These are phyloP conservation scores for Apodemia arnacis DNA, from an alignment of 2,888 invertebrate genomes.

Conservation along the genomic window DNA sequence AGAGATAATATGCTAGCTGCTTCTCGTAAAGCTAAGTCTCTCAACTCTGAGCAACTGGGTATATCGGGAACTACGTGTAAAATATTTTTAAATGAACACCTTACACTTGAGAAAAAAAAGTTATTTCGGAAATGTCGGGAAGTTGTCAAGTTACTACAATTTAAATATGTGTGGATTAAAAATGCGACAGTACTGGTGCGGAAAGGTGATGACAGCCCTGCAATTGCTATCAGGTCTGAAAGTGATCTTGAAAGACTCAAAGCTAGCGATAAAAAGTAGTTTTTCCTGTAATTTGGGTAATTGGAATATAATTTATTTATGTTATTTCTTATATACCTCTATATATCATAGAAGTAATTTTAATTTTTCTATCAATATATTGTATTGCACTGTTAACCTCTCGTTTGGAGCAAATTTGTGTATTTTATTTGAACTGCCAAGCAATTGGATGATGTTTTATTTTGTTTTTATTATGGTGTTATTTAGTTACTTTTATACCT, in stretches of 20 bases:
- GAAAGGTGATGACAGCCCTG: conserved; percentile 1
- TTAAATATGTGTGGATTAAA: conserved; percentile 1
- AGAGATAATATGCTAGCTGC: conserved; percentile 52
- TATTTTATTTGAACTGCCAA: too few species aligned
- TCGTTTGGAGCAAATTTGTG: neutral
- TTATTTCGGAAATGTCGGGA: conserved; percentile 45
- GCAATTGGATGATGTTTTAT: too few species aligned
- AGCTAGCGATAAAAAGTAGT: neutral
- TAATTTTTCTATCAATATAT: neutral
- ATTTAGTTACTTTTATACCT: too few species aligned
- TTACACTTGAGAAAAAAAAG: conserved; percentile 53
- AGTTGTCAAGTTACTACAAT: neutral
- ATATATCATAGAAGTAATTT: neutral
- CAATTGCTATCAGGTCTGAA: conserved; percentile 19
- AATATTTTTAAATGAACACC: conserved; percentile 55
- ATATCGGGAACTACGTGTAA: conserved; percentile 24
- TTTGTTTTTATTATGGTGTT: too few species aligned
- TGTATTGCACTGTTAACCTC: neutral
- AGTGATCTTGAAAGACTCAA: neutral
- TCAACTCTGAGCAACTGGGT: conserved; percentile 30
- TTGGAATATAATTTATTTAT: neutral
- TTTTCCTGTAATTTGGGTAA: neutral
- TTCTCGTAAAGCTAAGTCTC: conserved; percentile 23
- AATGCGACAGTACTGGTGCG: neutral
- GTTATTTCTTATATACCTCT: neutral